Base-by-base conservation (phyloP, 2,113 vertebrate species). In the Burhinus bistriatus region DNA sequence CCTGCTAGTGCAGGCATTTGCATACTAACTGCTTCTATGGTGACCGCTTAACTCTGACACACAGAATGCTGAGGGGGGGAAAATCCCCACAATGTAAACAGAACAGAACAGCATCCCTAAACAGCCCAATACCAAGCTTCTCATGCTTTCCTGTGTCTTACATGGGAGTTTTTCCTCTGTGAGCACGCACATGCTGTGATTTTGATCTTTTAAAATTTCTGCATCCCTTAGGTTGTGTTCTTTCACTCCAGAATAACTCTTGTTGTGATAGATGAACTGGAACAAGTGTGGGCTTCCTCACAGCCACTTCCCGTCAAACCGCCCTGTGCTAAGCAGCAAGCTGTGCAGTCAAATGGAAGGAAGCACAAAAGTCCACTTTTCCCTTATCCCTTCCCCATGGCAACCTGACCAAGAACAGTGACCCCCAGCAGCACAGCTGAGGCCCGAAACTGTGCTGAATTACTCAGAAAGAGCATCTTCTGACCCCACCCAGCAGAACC, bases 221-320 rank as follows among this genome's bases (percentile, higher is more conserved):
- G 30, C 79, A 83, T 96, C 95, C 96, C 93, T 96, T 90, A 97
- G 95, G 96, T 96, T 88, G 95, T 75, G 89, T 97, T 92, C 86
- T 92, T 94, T 97, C 96, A 93, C 90, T 97, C 90, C 91, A 97
- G 91, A 97, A 83, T 94, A 97, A 94, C 70, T 93, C 88, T 94
- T 83, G 75, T 91, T 92, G 88, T 95, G 95, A 88, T 57, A 97
- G 96, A 96, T 96, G 95, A 97, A 94, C 96, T 97, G 97, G 97
- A 98, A 97, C 95, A 96, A 96, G 96, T 78, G 85, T 94, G 87
- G 89, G 89, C 87, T 97, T 96, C 96, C 96, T 97, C 92, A 97
- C 87, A 97, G 97, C 95, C 96, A 96, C 95, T 96, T 97, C 91
- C 95, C 34, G 65, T 96, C 95, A 96, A 96, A 94, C 52, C 94